Evolutionary conservation across 2,113 vertebrate species (phyloP).

Genomic region (Cyanoderma ruficeps): DNA sequence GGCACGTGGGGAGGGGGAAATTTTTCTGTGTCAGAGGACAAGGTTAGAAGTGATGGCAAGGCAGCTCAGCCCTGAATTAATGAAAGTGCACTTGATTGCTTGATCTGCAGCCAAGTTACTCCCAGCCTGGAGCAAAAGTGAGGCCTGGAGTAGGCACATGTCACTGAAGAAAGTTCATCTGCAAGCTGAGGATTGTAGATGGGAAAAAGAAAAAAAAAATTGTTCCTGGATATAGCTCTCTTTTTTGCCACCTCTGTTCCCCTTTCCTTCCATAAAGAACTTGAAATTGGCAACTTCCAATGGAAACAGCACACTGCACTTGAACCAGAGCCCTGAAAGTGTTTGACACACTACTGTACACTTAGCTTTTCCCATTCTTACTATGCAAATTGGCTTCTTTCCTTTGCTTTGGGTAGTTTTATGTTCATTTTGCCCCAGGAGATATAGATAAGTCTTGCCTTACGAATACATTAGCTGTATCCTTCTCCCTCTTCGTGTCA

Average conservation of each 20-base stretch:
- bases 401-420: conserved; percentile 5
- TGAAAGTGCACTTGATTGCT: not conserved
- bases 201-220: not conserved
- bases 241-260: not conserved
- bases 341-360: not conserved
- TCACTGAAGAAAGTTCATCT: not conserved
- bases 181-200: not conserved
- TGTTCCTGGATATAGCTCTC: not conserved
- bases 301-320: not conserved
- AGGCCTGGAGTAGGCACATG: not conserved
- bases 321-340: not conserved
- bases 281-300: not conserved
- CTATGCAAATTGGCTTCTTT: not conserved
- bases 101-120: conserved; percentile 12
- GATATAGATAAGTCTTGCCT: not conserved
- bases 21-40: not conserved
- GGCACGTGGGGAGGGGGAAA: not conserved
- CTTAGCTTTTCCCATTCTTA: not conserved
- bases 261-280: not conserved
- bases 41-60: not conserved
- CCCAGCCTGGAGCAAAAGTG: not conserved
- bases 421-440: not conserved
- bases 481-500: not conserved
- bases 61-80: not conserved
- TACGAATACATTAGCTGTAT: not conserved